Conservation (phyloP, 1,140 invertebrate genomes). For the Musca vetustissima region DNA sequence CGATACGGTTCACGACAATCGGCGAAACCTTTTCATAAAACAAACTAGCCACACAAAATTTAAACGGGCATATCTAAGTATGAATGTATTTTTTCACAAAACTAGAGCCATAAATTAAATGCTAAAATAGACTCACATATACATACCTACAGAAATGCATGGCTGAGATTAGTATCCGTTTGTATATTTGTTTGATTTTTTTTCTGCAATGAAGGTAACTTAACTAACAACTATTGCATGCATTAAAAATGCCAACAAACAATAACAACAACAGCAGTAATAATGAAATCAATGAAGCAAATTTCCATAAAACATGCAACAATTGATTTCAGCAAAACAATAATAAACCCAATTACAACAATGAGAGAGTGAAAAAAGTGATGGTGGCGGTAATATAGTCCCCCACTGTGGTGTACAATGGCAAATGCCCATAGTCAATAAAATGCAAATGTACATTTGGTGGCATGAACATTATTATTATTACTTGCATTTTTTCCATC, state of each 20-base stretch:
- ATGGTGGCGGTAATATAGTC: neutral
- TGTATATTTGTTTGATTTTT: neutral
- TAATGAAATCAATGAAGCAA: constrained; percentile 22
- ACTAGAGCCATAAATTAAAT: too few relatives aligned
- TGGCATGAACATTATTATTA: neutral
- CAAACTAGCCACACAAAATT: too few relatives aligned
- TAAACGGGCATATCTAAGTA: too few relatives aligned
- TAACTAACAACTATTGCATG: neutral
- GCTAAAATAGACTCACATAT: too few relatives aligned
- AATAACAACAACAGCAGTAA: neutral
- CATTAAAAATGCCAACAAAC: neutral
- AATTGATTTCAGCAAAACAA: constrained; percentile 12
- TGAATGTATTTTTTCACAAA: too few relatives aligned
- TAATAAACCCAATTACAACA: constrained; percentile 1
- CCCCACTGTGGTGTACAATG: too few relatives aligned
- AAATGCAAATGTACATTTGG: neutral
- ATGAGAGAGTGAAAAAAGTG: neutral
- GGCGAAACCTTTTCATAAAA: too few relatives aligned
- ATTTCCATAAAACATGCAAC: constrained; percentile 18
- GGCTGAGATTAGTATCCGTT: too few relatives aligned
- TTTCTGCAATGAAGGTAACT: neutral
- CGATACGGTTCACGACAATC: too few relatives aligned
- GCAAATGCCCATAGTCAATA: neutral
- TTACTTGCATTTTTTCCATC: neutral
- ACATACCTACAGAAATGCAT: too few relatives aligned